A percentile compares a stretch with the other conserved stretches of the same genome.
Conservation (phyloP, 2,797 vertebrate genomes). For the Oreonectes daqikongensis region DNA sequence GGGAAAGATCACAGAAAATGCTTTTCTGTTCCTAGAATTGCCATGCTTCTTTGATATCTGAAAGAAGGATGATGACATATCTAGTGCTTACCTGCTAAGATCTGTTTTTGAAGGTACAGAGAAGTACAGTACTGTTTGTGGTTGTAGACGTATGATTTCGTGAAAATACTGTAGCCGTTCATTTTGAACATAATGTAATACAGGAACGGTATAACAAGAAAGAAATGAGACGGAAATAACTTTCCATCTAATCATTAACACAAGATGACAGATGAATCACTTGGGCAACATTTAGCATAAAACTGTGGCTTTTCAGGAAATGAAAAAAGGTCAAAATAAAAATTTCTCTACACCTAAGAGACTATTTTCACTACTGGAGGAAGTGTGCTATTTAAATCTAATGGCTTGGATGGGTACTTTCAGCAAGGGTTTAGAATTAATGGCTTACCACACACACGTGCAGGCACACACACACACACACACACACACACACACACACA, state of each 20-base stretch:
- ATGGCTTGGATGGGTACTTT: slow-evolving; percentile 9
- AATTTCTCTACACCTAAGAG: not conserved
- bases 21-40: slow-evolving; percentile 57
- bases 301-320: not conserved
- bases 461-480: too few species aligned
- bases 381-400: slow-evolving; percentile 29
- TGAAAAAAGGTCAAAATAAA: slow-evolving; percentile 4
- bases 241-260: slow-evolving; percentile 1
- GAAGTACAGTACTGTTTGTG: not conserved
- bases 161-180: not conserved
- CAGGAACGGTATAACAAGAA: not conserved
- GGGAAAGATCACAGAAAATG: slow-evolving; percentile 47
- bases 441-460: too few species aligned
- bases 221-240: not conserved
- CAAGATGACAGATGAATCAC: slow-evolving; percentile 36
- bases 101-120: slow-evolving; percentile 6
- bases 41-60: slow-evolving; percentile 56
- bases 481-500: too few species aligned
- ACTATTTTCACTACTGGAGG: slow-evolving; percentile 9
- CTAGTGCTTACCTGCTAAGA: slow-evolving; percentile 53
- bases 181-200: not conserved
- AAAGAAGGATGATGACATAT: slow-evolving; percentile 66
- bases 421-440: not conserved
- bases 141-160: not conserved
- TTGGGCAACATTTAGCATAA: slow-evolving; percentile 33